Percentiles rank a stretch among this genome's conserved stretches.
These are phyloP conservation scores for Xylota segnis DNA, from an alignment of 2,888 invertebrate genomes.

Conservation along the genomic window DNA sequence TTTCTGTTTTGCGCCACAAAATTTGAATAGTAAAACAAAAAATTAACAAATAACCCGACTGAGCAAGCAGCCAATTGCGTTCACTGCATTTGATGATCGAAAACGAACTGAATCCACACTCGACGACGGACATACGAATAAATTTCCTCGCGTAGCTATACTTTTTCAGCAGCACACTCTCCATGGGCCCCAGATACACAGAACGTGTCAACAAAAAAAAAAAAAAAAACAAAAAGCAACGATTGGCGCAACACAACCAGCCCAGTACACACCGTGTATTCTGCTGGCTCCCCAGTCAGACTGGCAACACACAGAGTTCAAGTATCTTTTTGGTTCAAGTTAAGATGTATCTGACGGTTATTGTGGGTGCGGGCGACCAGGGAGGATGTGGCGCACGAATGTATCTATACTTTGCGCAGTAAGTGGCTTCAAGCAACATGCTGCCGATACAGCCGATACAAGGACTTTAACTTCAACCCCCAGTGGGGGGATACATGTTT, in stretches of 20 bases:
- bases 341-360: slow-evolving; percentile 4
- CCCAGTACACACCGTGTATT: neutral
- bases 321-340: slow-evolving; percentile 34
- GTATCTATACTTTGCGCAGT: slow-evolving; percentile 60
- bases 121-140: slow-evolving; percentile 72
- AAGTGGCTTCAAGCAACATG: slow-evolving; percentile 46
- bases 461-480: slow-evolving; percentile 39
- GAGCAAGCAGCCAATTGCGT: slow-evolving; percentile 62
- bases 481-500: slow-evolving; percentile 59
- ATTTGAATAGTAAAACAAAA: slow-evolving; percentile 20
- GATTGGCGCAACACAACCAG: slow-evolving; percentile 51
- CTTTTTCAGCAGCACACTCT: slow-evolving; percentile 66
- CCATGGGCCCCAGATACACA: slow-evolving; percentile 68
- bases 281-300: slow-evolving; percentile 16
- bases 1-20: slow-evolving; percentile 56
- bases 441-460: slow-evolving; percentile 44
- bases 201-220: slow-evolving; percentile 54
- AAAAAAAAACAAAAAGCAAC: too few species aligned
- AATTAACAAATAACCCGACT: slow-evolving; percentile 8
- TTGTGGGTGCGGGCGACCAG: neutral
- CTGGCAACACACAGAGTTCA: slow-evolving; percentile 42
- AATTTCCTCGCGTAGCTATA: slow-evolving; percentile 70
- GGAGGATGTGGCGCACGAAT: slow-evolving; percentile 2
- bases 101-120: slow-evolving; percentile 76
- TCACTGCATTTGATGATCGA: slow-evolving; percentile 76